phyloP scores from a whole-genome alignment of 2,888 invertebrate species.

The Mayetiola destructor region DNA sequence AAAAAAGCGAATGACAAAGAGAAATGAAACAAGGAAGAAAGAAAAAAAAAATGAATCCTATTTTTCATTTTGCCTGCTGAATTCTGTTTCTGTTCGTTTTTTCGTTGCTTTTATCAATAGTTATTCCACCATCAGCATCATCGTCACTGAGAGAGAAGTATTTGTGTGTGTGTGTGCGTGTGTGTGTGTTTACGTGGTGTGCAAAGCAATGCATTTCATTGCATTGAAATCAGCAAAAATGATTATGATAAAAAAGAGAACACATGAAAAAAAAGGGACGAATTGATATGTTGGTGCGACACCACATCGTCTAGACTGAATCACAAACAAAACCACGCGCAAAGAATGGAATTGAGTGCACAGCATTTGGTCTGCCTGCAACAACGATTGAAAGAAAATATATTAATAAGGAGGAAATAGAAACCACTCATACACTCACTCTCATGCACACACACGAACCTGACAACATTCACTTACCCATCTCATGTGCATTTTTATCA shows the following conservation, averaged over 20 bases:
- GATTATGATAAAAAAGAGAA: background rate
- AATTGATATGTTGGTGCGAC: constrained; percentile 12
- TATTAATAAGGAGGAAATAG: too few relatives aligned
- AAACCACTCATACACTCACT: background rate
- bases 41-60: background rate
- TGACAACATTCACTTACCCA: background rate
- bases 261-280: background rate
- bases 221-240: background rate
- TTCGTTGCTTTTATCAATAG: background rate
- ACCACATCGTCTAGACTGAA: constrained; percentile 13
- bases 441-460: background rate
- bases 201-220: background rate
- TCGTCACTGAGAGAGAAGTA: too few relatives aligned
- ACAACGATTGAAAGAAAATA: constrained; percentile 6
- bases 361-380: too few relatives aligned
- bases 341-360: constrained; percentile 5
- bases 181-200: background rate
- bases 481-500: background rate
- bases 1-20: background rate
- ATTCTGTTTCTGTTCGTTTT: background rate
- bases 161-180: background rate
- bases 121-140: too few relatives aligned
- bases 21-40: background rate
- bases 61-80: background rate
- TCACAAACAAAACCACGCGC: constrained; percentile 13